Evolutionary conservation across 2,113 vertebrate genomes (phyloP).

Genomic region (Heterotis niloticus): DNA sequence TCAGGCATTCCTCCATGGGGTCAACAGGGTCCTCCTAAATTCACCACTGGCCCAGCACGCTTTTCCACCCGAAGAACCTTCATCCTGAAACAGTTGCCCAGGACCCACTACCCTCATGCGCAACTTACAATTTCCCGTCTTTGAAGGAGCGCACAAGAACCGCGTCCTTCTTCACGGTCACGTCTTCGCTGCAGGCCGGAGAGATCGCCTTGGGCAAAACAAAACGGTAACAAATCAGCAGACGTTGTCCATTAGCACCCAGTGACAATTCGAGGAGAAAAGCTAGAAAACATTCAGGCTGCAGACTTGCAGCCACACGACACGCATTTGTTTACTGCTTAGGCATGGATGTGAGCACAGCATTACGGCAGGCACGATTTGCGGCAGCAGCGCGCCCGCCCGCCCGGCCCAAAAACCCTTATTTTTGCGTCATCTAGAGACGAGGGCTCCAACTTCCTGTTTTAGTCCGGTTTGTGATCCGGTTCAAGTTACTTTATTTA

Average conservation of each 20-base stretch:
- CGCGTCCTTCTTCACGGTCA: conserved; percentile 90
- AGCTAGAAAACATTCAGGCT: neutral
- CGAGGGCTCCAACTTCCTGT: no score
- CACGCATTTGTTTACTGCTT: neutral
- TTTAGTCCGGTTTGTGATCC: no score
- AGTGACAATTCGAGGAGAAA: neutral
- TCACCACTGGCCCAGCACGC: no score
- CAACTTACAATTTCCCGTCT: conserved; percentile 97
- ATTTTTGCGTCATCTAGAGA: no score
- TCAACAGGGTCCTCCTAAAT: neutral
- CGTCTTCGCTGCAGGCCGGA: conserved; percentile 92
- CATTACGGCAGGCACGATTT: no score
- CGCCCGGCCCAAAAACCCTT: no score
- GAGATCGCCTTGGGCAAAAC: conserved; percentile 78
- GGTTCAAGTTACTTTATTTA: no score
- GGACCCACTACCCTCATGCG: neutral
- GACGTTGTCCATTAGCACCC: no score
- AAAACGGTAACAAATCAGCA: conserved; percentile 22
- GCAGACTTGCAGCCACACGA: neutral
- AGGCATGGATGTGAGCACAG: neutral
- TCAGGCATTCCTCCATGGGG: neutral
- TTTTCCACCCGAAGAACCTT: neutral
- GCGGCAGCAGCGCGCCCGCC: no score
- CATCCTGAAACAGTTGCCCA: neutral
- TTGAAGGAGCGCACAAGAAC: conserved; percentile 95